A percentile compares a stretch with the other conserved stretches of the same genome.
Conservation (phyloP, 2,888 invertebrate genomes). For the Eupeodes latifasciatus region DNA sequence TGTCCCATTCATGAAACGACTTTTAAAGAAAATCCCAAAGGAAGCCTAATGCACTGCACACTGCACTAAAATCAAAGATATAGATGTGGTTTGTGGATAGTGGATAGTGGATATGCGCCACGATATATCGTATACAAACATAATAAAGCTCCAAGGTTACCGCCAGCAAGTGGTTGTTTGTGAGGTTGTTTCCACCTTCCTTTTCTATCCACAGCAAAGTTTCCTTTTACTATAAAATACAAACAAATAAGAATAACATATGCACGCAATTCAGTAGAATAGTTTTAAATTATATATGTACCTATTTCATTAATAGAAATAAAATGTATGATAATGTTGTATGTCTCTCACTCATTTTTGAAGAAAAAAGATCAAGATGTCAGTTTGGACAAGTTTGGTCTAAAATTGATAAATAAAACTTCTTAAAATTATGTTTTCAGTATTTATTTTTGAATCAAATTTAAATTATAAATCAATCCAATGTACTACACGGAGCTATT, state of each 20-base stretch:
- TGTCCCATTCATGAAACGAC: conserved; percentile 63
- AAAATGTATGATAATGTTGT: too few species aligned
- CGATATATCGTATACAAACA: conserved; percentile 33
- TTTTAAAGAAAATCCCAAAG: conserved; percentile 34
- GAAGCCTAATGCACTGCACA: conserved; percentile 41
- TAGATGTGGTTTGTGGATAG: background rate
- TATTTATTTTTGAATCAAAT: background rate
- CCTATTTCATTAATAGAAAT: too few species aligned
- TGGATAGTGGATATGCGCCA: background rate
- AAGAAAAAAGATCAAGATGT: too few species aligned
- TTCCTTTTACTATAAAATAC: conserved; percentile 1
- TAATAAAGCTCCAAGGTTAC: conserved; percentile 63
- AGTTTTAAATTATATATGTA: too few species aligned
- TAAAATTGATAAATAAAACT: too few species aligned
- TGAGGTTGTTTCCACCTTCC: background rate
- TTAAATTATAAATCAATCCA: background rate
- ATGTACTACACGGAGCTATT: background rate
- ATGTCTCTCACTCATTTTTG: too few species aligned
- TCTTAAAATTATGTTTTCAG: too few species aligned
- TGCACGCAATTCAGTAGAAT: background rate
- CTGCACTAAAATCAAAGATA: background rate
- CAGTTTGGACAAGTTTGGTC: too few species aligned
- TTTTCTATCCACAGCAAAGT: background rate
- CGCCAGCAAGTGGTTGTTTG: conserved; percentile 21
- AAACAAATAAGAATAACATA: too few species aligned